Evolutionary conservation across 1,140 invertebrate species (phyloP).

Genomic region (Rhopalosiphum padi): DNA sequence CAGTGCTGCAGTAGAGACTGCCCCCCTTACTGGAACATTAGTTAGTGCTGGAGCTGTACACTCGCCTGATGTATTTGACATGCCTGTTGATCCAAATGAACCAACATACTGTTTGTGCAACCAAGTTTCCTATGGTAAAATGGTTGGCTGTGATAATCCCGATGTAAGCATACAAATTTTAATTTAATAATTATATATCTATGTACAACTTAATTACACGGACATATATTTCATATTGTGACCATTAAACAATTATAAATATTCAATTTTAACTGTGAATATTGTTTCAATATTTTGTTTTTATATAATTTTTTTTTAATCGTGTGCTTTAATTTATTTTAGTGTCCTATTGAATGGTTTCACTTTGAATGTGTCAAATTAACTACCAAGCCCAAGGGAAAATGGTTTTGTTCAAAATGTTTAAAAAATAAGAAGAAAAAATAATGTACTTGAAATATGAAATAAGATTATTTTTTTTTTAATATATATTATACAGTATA

Average conservation of each 20-base stretch:
- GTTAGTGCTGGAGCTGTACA: neutral
- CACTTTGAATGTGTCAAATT: slow-evolving; percentile 98
- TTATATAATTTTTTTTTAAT: too few species aligned
- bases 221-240: too few species aligned
- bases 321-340: slow-evolving; percentile 75
- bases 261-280: too few species aligned
- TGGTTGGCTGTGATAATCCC: slow-evolving; percentile 99
- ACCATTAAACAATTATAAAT: too few species aligned
- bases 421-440: slow-evolving; percentile 77
- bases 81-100: slow-evolving; percentile 99
- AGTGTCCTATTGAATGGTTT: slow-evolving; percentile 99
- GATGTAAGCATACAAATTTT: slow-evolving; percentile 63
- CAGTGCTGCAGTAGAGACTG: neutral
- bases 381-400: slow-evolving; percentile 96
- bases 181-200: neutral
- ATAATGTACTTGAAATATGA: neutral
- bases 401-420: slow-evolving; percentile 98
- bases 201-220: too few species aligned
- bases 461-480: neutral
- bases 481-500: too few species aligned
- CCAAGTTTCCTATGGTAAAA: slow-evolving; percentile 99
- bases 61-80: slow-evolving; percentile 71
- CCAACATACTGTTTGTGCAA: slow-evolving; percentile 98
- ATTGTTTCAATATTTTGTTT: too few species aligned
- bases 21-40: neutral